A percentile compares a stretch with the other conserved stretches of the same genome.
Conservation (phyloP, 2,113 vertebrate genomes). For the Pachycephala philippinensis region DNA sequence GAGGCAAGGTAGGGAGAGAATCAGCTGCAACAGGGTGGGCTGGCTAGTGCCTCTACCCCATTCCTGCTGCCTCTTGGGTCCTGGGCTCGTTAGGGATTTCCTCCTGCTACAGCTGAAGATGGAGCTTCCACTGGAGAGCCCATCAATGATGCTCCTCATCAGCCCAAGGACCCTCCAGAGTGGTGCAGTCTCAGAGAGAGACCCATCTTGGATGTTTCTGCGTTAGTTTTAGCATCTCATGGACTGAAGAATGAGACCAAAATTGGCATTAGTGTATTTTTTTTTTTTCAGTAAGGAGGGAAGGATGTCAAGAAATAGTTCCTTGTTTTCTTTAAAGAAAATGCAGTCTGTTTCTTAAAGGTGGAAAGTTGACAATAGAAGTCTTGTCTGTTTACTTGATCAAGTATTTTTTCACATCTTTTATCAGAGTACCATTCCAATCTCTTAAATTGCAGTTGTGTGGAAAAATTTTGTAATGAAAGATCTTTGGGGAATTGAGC, state of each 20-base stretch:
- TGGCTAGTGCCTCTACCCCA: neutral
- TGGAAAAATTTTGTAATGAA: slow-evolving; percentile 89
- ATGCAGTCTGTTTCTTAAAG: slow-evolving; percentile 48
- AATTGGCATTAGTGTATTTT: neutral
- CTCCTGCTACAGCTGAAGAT: slow-evolving; percentile 39
- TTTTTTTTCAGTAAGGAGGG: neutral
- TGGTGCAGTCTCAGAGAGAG: neutral
- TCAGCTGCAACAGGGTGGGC: neutral
- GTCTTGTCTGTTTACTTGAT: slow-evolving; percentile 72
- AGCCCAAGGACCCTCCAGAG: neutral
- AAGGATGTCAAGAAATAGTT: neutral
- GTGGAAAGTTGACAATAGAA: slow-evolving; percentile 37
- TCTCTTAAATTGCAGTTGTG: slow-evolving; percentile 79
- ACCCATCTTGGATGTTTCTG: neutral
- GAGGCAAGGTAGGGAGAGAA: slow-evolving; percentile 4
- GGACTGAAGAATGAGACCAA: slow-evolving; percentile 9
- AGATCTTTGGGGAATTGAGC: slow-evolving; percentile 85
- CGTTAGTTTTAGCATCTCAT: neutral
- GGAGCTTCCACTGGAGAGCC: slow-evolving; percentile 18
- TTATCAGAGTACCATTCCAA: slow-evolving; percentile 90
- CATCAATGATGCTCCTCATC: neutral
- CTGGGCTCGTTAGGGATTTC: neutral
- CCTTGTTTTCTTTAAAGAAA: slow-evolving; percentile 70
- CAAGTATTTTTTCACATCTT: slow-evolving; percentile 78
- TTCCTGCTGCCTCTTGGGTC: neutral